Conservation (phyloP, 2,888 invertebrate species). For the Digitonthophagus gazella region DNA sequence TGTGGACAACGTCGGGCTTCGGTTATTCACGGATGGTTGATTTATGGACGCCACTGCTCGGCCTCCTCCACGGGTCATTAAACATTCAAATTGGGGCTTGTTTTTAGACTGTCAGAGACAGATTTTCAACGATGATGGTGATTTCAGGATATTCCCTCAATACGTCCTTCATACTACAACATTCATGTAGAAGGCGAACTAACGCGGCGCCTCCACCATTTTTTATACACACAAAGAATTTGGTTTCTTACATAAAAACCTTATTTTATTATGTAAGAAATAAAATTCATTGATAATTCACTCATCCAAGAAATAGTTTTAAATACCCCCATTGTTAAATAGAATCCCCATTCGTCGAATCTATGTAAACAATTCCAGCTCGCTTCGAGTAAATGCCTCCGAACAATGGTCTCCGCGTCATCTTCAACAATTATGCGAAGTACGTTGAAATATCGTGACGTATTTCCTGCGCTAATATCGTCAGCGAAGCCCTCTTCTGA, state of each 20-base stretch:
- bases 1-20: conserved; percentile 32
- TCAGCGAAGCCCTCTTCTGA: background rate
- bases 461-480: background rate
- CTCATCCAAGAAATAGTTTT: background rate
- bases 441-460: background rate
- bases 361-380: background rate
- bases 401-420: background rate
- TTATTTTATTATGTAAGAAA: no score
- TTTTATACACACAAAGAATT: no score
- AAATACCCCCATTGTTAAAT: background rate
- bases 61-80: conserved; percentile 32
- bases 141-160: background rate
- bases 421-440: background rate
- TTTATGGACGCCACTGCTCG: conserved; percentile 33
- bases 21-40: conserved; percentile 33
- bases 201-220: no score
- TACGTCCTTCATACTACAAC: no score
- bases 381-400: background rate
- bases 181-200: no score
- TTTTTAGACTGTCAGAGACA: conserved; percentile 6
- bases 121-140: background rate
- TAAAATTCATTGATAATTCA: background rate
- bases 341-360: background rate
- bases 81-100: conserved; percentile 31
- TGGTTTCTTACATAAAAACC: no score